Evolutionary conservation across 2,113 vertebrate species (phyloP), one percentile per base, ranked within the genome.

Genomic region (Taurulus bubalis): DNA sequence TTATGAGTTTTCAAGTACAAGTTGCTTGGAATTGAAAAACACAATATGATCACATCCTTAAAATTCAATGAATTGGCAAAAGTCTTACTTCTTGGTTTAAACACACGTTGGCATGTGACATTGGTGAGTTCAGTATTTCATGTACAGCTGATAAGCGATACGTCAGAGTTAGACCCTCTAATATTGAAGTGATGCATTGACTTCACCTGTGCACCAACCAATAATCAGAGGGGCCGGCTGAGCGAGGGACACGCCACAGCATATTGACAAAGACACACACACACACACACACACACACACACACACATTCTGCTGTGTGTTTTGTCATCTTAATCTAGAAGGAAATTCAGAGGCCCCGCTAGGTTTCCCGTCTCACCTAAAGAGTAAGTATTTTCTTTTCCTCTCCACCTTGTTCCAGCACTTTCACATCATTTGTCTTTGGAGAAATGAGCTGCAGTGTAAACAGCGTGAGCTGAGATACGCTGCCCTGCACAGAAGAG

Each of bases 291-390:
- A 38, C n/a, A 24, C 62, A 62, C 62, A 15, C 60, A 16, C 64
- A 71, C 83, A 74, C 83, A 75, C 47, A 55, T 2, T n/a, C 55
- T 63, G 51, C 24, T 59, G 74, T 34, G 38, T 58, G n/a, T 59
- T 79, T 87, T 71, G 66, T 58, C 26, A 65, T 72, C 66, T 80
- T 70, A 74, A 82, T 82, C 79, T 72, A 82, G 68, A 71, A 24
- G 12, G 28, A 77, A 40, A 84, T 66, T 56, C 42, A 62, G 53
- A 60, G 36, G 56, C 66, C 47, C 67, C 69, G 75, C 10, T 24
- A 42, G 64, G 26, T 80, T 77, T 81, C 51, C 49, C 3, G 12
- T 80, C 64, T 85, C 59, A 87, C 32, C 58, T 47, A 56, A 58
- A 74, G 55, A 71, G 24, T 34, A 42, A 66, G 56, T 68, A 66